Percentiles rank a stretch among this genome's conserved stretches.
These are phyloP conservation scores for Hypselothyrea guttata DNA, from an alignment of 2,888 invertebrate species.

Conservation along the genomic window DNA sequence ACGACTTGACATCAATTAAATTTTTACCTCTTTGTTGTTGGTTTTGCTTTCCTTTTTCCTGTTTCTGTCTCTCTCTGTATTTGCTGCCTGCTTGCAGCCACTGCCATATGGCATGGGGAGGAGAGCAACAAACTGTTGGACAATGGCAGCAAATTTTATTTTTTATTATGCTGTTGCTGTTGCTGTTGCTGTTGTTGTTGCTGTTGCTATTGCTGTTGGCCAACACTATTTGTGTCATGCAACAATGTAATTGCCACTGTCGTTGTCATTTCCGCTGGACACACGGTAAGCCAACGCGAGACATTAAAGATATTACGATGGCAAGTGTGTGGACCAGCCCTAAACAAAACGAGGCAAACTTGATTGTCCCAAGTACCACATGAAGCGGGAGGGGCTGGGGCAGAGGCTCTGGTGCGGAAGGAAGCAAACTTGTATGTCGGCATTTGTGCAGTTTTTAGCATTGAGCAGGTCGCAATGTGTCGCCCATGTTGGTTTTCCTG, in stretches of 20 bases:
- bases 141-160: slow-evolving; percentile 51
- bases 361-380: not conserved
- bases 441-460: slow-evolving; percentile 71
- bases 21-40: slow-evolving; percentile 56
- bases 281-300: slow-evolving; percentile 62
- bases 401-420: slow-evolving; percentile 43
- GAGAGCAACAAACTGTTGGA: slow-evolving; percentile 32
- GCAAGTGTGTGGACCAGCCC: slow-evolving; percentile 28
- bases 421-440: slow-evolving; percentile 74
- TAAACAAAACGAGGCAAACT: slow-evolving; percentile 29
- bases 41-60: slow-evolving; percentile 11
- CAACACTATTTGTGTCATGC: slow-evolving; percentile 81
- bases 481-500: slow-evolving; percentile 20
- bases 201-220: slow-evolving; percentile 43
- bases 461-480: slow-evolving; percentile 47
- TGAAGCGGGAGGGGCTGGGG: not conserved
- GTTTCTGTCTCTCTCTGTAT: slow-evolving; percentile 5
- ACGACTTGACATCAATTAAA: slow-evolving; percentile 79
- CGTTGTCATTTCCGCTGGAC: slow-evolving; percentile 80
- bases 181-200: slow-evolving; percentile 33
- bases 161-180: slow-evolving; percentile 39
- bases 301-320: slow-evolving; percentile 66
- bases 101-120: slow-evolving; percentile 6
- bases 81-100: slow-evolving; percentile 11
- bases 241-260: slow-evolving; percentile 81